phyloP scores from a whole-genome alignment of 2,113 vertebrate species.

The Apodemus speciosus region DNA sequence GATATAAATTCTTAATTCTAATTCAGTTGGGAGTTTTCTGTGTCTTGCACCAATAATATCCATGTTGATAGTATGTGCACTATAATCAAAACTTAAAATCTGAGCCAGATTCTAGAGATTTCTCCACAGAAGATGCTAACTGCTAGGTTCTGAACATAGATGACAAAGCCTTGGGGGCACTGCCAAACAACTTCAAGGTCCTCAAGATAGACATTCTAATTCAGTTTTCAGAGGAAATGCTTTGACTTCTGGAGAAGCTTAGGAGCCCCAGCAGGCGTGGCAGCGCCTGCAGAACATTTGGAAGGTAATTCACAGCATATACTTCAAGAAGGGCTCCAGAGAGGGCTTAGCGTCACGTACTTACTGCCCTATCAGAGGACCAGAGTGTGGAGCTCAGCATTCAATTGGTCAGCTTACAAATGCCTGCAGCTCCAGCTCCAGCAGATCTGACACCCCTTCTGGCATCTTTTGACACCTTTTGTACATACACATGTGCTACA shows the following conservation, averaged over 20 bases:
- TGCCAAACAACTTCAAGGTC: not conserved
- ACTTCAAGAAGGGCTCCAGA: not conserved
- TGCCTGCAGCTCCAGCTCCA: not conserved
- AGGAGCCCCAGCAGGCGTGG: not conserved
- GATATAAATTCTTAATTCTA: not conserved
- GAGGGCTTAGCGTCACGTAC: not conserved
- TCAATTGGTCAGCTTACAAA: not conserved
- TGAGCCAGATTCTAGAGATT: slow-evolving; percentile 27
- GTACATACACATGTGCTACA: not conserved
- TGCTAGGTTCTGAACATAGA: not conserved
- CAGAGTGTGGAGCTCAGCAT: not conserved
- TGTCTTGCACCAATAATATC: not conserved
- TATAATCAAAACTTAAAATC: not conserved
- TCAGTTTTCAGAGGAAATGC: not conserved
- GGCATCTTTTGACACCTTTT: not conserved
- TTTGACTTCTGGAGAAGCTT: not conserved
- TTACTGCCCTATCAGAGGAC: not conserved
- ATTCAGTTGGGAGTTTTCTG: slow-evolving; percentile 1
- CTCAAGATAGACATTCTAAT: not conserved
- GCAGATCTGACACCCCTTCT: not conserved
- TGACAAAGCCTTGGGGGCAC: not conserved
- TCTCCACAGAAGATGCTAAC: not conserved
- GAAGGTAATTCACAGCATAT: not conserved
- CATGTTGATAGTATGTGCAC: not conserved
- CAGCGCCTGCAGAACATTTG: not conserved